Evolutionary conservation across 2,888 invertebrate species (phyloP), one percentile per base, ranked within the genome.

Genomic region (Lacanobia oleracea): DNA sequence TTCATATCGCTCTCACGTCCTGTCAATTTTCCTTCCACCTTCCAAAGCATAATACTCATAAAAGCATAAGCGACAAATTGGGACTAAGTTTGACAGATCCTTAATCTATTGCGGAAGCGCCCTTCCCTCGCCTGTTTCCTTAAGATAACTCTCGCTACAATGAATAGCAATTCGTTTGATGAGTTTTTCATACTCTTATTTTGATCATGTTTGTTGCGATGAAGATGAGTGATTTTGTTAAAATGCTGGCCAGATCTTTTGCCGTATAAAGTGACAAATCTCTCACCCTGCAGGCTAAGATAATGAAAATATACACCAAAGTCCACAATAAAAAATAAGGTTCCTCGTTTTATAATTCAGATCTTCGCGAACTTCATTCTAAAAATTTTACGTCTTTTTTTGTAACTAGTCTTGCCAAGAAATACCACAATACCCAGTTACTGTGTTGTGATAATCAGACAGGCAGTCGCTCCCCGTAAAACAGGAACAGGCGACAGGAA

Each of bases 31-130:
- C n/a, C 5, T 43, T 33, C 18, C 16, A 37, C 21, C 27, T 81
- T 56, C 48, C 63, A 33, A 56, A 6, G 18, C 43, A 69, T 56
- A 59, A 64, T 65, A 81, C 48, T 51, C 54, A 62, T 60, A 63
- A 60, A 77, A 57, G 62, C 78, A 50, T 77, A 66, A 82, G 40
- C 79, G 60, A 82, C 72, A 72, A 82, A 64, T 77, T 48, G 82
- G 79, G 82, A 71, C 82, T 79, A 82, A 60, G 78, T 63, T 66
- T 51, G 81, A 77, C 82, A 67, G 78, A 77, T 82, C 10, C 66
- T 9, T 81, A 77, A 82, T 79, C 78, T 82, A 59, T 77, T 40
- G 12, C 27, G 63, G 63, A 82, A 67, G 33, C 51, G 33, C 45
- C 57, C 77, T 16, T 64, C 51, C 51, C 21, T 68, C 63, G 82